Evolutionary conservation across 2,797 vertebrate genomes (phyloP).

Genomic region (Phrynocephalus guinanensis): DNA sequence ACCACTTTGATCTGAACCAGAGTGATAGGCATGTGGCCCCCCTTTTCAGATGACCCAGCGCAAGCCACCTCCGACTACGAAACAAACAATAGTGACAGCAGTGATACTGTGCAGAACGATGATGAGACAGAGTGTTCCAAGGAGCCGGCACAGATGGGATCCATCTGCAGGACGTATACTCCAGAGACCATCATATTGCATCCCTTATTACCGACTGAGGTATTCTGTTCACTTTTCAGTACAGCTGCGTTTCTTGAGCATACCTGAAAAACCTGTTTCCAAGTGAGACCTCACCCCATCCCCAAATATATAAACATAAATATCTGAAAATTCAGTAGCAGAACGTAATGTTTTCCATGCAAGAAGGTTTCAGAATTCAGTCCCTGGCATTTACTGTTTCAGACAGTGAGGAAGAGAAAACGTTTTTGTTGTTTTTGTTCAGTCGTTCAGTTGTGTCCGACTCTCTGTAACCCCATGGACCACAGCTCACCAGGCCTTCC

Average conservation of each 20-base stretch:
- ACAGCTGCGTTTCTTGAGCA: not conserved
- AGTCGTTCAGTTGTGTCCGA: too few species aligned
- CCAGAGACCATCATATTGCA: conserved; percentile 82
- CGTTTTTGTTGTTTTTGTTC: too few species aligned
- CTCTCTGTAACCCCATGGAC: too few species aligned
- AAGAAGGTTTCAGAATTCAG: not conserved
- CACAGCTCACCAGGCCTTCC: too few species aligned
- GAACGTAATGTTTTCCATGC: not conserved
- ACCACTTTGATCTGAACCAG: not conserved
- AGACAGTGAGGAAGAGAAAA: not conserved
- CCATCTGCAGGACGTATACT: conserved; percentile 68
- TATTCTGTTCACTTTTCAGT: conserved; percentile 29
- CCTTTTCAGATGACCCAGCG: conserved; percentile 83
- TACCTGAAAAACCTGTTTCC: not conserved
- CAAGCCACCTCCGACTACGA: conserved; percentile 94
- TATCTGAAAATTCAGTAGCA: not conserved
- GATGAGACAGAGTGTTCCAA: conserved; percentile 83
- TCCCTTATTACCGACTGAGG: conserved; percentile 72
- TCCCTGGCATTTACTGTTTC: not conserved
- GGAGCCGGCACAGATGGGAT: conserved; percentile 67
- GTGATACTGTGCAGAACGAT: conserved; percentile 89
- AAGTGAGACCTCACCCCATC: not conserved
- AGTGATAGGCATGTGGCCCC: conserved; percentile 51
- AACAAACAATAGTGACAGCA: conserved; percentile 95
- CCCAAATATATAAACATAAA: not conserved